These are phyloP conservation scores for Trichogramma evanescens DNA, from an alignment of 2,888 invertebrate species.

Conservation along the genomic window DNA sequence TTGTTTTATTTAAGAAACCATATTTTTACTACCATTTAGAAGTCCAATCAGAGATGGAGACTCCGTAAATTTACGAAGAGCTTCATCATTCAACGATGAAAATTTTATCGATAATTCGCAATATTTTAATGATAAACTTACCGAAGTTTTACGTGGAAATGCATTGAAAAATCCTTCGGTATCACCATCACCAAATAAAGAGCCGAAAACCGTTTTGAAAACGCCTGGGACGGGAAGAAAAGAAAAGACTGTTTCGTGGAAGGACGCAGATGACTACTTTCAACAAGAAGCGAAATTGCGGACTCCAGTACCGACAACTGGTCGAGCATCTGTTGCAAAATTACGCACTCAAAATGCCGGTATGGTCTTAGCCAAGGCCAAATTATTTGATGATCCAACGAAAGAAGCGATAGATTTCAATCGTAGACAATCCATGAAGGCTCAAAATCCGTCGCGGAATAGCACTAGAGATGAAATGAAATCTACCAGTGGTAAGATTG, in stretches of 20 bases:
- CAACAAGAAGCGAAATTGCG: conserved; percentile 46
- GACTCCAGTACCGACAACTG: conserved; percentile 48
- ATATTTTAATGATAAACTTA: conserved; percentile 36
- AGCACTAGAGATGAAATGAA: conserved; percentile 8
- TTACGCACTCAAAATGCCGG: conserved; percentile 70
- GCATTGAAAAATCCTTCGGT: conserved; percentile 35
- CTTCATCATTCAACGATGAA: conserved; percentile 43
- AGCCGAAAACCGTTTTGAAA: conserved; percentile 2
- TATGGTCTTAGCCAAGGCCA: conserved; percentile 72
- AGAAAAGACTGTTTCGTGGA: conserved; percentile 45
- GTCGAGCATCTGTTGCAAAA: conserved; percentile 67
- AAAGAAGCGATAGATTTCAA: conserved; percentile 10
- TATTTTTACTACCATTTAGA: background rate
- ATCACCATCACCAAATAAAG: conserved; percentile 26
- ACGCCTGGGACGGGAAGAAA: conserved; percentile 18
- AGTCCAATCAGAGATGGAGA: background rate
- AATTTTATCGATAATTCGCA: conserved; percentile 33
- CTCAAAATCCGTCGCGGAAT: background rate
- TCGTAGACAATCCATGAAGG: conserved; percentile 15
- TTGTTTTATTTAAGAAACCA: no score
- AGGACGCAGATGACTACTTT: conserved; percentile 54
- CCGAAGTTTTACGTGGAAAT: conserved; percentile 21
- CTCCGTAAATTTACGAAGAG: conserved; percentile 29
- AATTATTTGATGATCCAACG: conserved; percentile 58
- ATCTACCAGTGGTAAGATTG: conserved; percentile 5